Conservation (phyloP, 2,888 invertebrate species). For the Metacarcinus magister region DNA sequence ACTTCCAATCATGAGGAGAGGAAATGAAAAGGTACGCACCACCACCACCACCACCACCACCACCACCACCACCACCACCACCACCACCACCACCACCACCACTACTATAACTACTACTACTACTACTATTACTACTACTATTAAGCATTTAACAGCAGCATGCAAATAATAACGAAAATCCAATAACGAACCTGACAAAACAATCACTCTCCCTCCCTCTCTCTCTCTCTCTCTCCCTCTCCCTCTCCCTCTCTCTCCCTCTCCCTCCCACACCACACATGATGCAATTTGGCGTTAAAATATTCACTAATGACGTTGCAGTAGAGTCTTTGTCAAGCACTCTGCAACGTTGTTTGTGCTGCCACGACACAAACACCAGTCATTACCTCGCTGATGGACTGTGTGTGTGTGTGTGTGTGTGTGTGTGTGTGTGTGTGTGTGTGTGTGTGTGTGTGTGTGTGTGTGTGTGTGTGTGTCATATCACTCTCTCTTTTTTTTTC, state of each 20-base stretch:
- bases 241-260: constrained; percentile 26
- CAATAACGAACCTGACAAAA: constrained; percentile 17
- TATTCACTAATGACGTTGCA: constrained; percentile 7
- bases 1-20: not conserved
- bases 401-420: constrained; percentile 45
- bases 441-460: not conserved
- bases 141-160: not conserved
- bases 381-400: not conserved
- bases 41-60: not conserved
- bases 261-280: not conserved
- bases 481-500: not conserved
- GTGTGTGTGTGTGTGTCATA: not conserved
- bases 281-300: constrained; percentile 45
- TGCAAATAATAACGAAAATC: not conserved
- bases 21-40: not conserved
- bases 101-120: not conserved
- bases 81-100: not conserved
- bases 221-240: not conserved
- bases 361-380: not conserved
- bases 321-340: not conserved
- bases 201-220: not conserved
- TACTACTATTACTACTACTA: not conserved
- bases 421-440: constrained; percentile 38
- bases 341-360: not conserved
- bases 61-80: not conserved